Evolutionary conservation across 2,113 vertebrate species (phyloP).

Genomic region (Leptobrachium leishanense): DNA sequence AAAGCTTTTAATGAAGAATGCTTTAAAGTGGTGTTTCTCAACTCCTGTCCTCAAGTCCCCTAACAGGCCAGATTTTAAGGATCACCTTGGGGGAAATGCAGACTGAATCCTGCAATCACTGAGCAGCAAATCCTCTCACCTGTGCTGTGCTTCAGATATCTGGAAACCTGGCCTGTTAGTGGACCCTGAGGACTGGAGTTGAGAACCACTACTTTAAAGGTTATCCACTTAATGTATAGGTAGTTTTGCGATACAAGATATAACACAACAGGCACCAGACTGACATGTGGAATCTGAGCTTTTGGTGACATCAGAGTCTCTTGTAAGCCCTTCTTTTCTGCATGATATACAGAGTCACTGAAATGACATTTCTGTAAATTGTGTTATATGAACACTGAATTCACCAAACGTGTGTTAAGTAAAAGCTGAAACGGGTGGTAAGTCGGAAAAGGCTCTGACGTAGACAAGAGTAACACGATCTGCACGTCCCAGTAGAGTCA

Average conservation of each 20-base stretch:
- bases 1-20: not conserved
- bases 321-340: no score
- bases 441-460: not conserved
- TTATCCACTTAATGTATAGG: not conserved
- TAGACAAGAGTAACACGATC: not conserved
- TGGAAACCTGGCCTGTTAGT: no score
- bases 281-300: not conserved
- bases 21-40: no score
- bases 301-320: no score
- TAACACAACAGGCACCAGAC: not conserved
- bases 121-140: no score
- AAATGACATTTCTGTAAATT: no score
- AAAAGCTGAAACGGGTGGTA: not conserved
- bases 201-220: no score
- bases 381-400: not conserved
- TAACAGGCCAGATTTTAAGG: no score
- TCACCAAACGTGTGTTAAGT: not conserved
- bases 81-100: not conserved
- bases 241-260: not conserved
- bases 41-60: no score
- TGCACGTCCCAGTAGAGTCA: not conserved
- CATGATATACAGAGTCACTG: no score
- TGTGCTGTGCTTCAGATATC: no score
- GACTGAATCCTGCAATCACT: not conserved
- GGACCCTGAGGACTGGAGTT: no score